A percentile compares a stretch with the other conserved stretches of the same genome.
phyloP scores from a whole-genome alignment of 2,797 vertebrate genomes.

The Pagetopsis macropterus region DNA sequence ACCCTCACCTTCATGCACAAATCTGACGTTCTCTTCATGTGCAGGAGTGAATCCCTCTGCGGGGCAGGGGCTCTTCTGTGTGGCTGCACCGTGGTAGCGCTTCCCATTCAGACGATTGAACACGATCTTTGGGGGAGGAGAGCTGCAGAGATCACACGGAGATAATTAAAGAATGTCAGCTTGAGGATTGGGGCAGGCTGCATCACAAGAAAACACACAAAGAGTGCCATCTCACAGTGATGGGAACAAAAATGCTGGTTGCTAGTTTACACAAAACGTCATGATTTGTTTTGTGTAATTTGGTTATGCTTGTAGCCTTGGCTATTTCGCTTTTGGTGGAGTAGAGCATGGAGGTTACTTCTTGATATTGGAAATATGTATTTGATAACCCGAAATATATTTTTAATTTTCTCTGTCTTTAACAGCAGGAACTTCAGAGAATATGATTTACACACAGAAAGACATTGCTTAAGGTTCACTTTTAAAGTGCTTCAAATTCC shows the following conservation, averaged over 20 bases:
- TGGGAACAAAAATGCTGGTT: background rate
- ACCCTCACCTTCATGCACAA: constrained; percentile 91
- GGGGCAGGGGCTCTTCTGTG: constrained; percentile 72
- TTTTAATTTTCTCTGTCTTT: background rate
- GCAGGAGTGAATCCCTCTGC: constrained; percentile 90
- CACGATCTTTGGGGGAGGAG: constrained; percentile 89
- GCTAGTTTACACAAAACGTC: background rate
- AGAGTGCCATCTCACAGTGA: background rate
- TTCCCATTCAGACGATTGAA: constrained; percentile 95
- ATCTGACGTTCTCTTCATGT: constrained; percentile 96
- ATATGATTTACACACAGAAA: background rate
- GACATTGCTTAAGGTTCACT: background rate
- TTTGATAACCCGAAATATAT: background rate
- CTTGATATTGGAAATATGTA: background rate
- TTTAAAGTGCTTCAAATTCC: background rate
- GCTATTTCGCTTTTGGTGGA: too few species aligned
- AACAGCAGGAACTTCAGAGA: background rate
- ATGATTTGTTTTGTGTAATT: background rate
- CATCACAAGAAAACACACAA: background rate
- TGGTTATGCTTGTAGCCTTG: too few species aligned
- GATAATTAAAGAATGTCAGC: background rate
- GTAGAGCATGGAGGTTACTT: background rate
- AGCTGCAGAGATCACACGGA: constrained; percentile 56
- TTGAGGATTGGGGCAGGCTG: background rate
- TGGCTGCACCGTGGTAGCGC: constrained; percentile 81